Evolutionary conservation across 64 coral and sea anemone genomes (phyloP).

Genomic region (Porites australiensis): DNA sequence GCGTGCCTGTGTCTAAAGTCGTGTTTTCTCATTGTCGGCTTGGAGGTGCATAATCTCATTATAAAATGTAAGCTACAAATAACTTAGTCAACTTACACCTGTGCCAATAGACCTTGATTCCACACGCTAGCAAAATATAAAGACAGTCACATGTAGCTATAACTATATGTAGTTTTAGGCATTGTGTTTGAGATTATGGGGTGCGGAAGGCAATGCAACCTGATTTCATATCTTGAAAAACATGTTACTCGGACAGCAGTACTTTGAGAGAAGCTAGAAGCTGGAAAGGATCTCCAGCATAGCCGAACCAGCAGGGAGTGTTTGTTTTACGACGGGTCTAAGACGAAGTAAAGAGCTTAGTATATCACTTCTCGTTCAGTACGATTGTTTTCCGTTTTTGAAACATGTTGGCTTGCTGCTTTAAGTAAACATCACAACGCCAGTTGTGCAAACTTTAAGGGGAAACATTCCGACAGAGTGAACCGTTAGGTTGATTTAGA

Average conservation of each 20-base stretch:
- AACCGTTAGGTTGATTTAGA: slow-evolving; percentile 62
- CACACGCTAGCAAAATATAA: not conserved
- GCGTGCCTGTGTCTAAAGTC: not conserved
- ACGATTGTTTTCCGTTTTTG: not conserved
- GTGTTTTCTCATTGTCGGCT: slow-evolving; percentile 33
- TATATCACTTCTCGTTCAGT: not conserved
- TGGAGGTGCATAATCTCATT: slow-evolving; percentile 23
- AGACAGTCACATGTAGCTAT: not conserved
- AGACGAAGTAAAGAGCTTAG: slow-evolving; percentile 33
- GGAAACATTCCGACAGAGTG: not conserved
- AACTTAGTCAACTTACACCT: slow-evolving; percentile 28
- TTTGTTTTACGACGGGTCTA: slow-evolving; percentile 6
- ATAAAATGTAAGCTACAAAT: not conserved
- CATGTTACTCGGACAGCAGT: no score
- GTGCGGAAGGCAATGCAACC: no score
- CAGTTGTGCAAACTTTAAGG: slow-evolving; percentile 38
- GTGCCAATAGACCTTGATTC: slow-evolving; percentile 4
- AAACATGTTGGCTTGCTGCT: not conserved
- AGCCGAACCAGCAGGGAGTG: not conserved
- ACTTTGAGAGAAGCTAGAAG: not conserved
- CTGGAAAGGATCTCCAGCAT: not conserved
- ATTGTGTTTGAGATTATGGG: no score
- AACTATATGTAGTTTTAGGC: no score
- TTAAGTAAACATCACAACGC: not conserved
- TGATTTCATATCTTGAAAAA: no score